Conservation (phyloP, 2,113 vertebrate genomes). For the Heteronetta atricapilla region DNA sequence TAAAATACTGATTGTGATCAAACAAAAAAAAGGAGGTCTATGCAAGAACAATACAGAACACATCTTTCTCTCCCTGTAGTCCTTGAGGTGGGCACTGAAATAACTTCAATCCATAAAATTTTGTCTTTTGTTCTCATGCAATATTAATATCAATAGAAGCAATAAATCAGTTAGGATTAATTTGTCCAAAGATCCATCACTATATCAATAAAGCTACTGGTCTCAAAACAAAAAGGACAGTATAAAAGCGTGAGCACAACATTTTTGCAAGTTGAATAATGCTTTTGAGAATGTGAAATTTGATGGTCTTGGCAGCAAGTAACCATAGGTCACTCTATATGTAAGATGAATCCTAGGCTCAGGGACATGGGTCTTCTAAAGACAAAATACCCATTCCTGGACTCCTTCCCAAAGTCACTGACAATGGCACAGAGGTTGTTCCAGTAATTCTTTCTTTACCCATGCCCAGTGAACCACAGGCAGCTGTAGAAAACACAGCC, state of each 20-base stretch:
- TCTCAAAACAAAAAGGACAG: neutral
- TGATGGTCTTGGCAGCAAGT: neutral
- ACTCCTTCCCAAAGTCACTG: neutral
- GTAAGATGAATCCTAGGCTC: neutral
- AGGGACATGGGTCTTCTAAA: neutral
- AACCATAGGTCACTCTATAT: neutral
- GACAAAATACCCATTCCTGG: neutral
- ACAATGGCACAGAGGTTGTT: neutral
- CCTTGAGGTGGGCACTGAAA: neutral
- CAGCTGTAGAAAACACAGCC: neutral
- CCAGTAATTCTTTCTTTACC: neutral
- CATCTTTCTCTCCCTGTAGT: neutral
- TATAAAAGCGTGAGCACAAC: neutral
- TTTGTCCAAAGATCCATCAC: neutral
- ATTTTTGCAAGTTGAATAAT: neutral
- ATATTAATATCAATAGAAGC: neutral
- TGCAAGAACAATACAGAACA: neutral
- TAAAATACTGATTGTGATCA: neutral
- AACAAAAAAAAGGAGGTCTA: neutral
- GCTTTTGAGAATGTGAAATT: neutral
- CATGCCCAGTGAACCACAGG: neutral
- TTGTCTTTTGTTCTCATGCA: neutral
- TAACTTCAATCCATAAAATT: neutral
- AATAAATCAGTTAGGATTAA: constrained; percentile 7
- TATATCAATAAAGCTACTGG: neutral